phyloP scores from a whole-genome alignment of 1,140 invertebrate genomes.

The Sinella curviseta region DNA sequence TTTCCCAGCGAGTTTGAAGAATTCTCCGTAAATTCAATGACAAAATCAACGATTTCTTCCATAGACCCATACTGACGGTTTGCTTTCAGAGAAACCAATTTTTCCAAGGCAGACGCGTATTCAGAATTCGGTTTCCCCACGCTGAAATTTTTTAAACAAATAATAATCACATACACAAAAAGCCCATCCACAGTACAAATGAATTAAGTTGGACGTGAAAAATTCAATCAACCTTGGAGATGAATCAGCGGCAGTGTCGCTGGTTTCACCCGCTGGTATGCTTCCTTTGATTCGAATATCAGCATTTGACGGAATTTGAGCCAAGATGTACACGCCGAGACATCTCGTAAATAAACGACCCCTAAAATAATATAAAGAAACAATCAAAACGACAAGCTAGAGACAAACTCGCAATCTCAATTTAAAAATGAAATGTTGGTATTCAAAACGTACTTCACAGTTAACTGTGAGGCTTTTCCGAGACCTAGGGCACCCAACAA shows the following conservation, averaged over 20 bases:
- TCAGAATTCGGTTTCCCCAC: conserved; percentile 42
- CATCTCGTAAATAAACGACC: conserved; percentile 44
- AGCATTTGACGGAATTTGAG: conserved; percentile 41
- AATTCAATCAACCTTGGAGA: not conserved
- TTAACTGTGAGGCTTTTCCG: conserved; percentile 62
- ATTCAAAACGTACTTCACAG: conserved; percentile 57
- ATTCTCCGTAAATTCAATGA: conserved; percentile 31
- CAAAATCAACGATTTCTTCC: conserved; percentile 38
- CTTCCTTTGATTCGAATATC: conserved; percentile 31
- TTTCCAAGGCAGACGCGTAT: conserved; percentile 30
- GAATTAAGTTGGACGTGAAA: not conserved
- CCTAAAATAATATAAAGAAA: conserved; percentile 28
- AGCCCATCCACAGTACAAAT: not conserved
- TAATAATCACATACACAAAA: not conserved
- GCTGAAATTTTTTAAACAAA: not conserved
- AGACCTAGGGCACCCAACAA: conserved; percentile 67
- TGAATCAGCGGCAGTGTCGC: not conserved
- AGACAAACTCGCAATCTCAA: not conserved
- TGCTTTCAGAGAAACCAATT: conserved; percentile 40
- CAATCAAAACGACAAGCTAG: not conserved
- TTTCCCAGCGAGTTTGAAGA: conserved; percentile 26
- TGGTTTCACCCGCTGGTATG: conserved; percentile 20
- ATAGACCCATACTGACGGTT: conserved; percentile 38
- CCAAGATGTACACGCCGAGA: conserved; percentile 37
- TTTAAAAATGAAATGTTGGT: too few species aligned